phyloP scores from a whole-genome alignment of 2,797 vertebrate genomes.

The Emys orbicularis region DNA sequence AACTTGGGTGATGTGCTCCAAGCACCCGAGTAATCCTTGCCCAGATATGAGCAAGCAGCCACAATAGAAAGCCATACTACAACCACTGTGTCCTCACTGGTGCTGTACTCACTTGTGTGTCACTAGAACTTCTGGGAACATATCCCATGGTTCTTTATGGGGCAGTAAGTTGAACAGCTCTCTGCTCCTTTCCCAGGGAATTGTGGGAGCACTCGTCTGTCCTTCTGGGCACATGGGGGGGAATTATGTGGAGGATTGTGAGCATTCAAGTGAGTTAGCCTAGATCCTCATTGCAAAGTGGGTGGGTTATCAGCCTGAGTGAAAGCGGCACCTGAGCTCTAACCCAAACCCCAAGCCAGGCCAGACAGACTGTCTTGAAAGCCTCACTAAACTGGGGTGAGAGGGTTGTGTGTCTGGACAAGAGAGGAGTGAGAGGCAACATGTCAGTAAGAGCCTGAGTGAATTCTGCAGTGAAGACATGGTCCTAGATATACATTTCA shows the following conservation, averaged over 20 bases:
- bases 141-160: background rate
- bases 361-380: too few species aligned
- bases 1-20: background rate
- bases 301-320: too few species aligned
- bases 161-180: background rate
- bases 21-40: fast-evolving
- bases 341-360: too few species aligned
- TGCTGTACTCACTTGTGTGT: background rate
- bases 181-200: background rate
- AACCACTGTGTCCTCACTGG: background rate
- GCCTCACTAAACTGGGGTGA: background rate
- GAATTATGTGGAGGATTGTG: background rate
- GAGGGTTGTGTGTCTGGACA: background rate
- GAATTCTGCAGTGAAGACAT: background rate
- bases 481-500: background rate
- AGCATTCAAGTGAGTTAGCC: background rate
- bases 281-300: too few species aligned
- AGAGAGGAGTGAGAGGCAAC: background rate
- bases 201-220: background rate
- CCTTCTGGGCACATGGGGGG: background rate
- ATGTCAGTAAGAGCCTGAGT: background rate
- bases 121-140: background rate
- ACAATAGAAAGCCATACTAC: background rate
- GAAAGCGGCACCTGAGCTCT: too few species aligned
- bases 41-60: background rate